Conservation (phyloP, 2,888 invertebrate species). For the Platypus cylindrus region DNA sequence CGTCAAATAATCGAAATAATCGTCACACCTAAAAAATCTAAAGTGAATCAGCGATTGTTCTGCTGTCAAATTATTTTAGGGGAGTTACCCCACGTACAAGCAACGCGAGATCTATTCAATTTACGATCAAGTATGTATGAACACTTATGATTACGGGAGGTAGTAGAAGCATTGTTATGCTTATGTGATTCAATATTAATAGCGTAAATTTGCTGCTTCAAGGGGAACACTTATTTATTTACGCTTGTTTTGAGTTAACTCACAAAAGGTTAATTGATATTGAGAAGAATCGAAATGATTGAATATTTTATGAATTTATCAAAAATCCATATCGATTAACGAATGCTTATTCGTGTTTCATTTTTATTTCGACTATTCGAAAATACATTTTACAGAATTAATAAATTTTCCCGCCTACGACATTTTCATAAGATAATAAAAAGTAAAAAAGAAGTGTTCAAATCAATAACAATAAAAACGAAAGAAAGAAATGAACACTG, state of each 20-base stretch:
- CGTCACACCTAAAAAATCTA: slow-evolving; percentile 41
- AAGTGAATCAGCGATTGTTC: slow-evolving; percentile 59
- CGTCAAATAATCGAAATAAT: slow-evolving; percentile 37
- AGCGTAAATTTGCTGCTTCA: slow-evolving; percentile 15
- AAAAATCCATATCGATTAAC: slow-evolving; percentile 14
- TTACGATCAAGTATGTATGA: slow-evolving; percentile 36
- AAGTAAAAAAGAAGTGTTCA: too few species aligned
- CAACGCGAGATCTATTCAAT: slow-evolving; percentile 32
- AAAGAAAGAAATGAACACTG: slow-evolving; percentile 22
- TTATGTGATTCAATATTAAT: slow-evolving; percentile 25
- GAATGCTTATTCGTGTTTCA: too few species aligned
- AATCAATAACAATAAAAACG: too few species aligned
- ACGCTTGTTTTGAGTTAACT: slow-evolving; percentile 15
- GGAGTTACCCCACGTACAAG: slow-evolving; percentile 35
- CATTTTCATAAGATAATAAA: too few species aligned
- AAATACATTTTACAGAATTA: too few species aligned
- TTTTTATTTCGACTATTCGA: too few species aligned
- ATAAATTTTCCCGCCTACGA: too few species aligned
- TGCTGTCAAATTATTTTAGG: slow-evolving; percentile 52
- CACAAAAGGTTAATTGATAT: slow-evolving; percentile 10
- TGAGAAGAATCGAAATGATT: slow-evolving; percentile 11
- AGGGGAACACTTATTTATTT: slow-evolving; percentile 16
- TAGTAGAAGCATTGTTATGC: slow-evolving; percentile 27
- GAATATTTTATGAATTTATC: slow-evolving; percentile 21
- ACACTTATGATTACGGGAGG: slow-evolving; percentile 32